Percentiles rank a stretch among this genome's conserved stretches.
These are phyloP conservation scores for Lithobates pipiens DNA, from an alignment of 2,797 vertebrate genomes.

Conservation along the genomic window DNA sequence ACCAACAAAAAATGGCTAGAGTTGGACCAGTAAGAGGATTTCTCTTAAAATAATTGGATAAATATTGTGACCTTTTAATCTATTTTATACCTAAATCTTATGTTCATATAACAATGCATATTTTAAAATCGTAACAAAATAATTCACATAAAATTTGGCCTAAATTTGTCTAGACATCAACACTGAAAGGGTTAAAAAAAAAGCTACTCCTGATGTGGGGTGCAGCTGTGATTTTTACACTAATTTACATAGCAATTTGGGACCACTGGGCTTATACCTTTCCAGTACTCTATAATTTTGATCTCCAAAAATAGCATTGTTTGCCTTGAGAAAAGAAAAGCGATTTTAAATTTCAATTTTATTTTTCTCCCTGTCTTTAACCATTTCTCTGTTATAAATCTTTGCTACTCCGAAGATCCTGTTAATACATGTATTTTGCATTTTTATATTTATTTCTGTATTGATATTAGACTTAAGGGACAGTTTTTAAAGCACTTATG, in stretches of 20 bases:
- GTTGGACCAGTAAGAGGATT: neutral
- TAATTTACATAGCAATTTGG: slow-evolving; percentile 63
- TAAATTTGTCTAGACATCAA: slow-evolving; percentile 15
- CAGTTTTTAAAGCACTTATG: slow-evolving; percentile 44
- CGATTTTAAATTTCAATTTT: slow-evolving; percentile 39
- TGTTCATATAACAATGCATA: neutral
- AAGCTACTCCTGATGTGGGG: slow-evolving; percentile 60
- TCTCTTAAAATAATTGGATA: neutral
- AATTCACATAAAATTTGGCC: slow-evolving; percentile 6
- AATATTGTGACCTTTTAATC: neutral
- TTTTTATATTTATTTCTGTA: slow-evolving; percentile 6
- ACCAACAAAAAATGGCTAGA: too few relatives aligned
- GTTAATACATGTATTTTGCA: slow-evolving; percentile 15
- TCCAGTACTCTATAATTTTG: slow-evolving; percentile 59
- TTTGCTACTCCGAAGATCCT: neutral
- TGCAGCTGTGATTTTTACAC: slow-evolving; percentile 63
- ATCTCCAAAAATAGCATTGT: slow-evolving; percentile 61
- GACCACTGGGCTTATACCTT: slow-evolving; percentile 62
- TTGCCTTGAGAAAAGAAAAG: slow-evolving; percentile 50
- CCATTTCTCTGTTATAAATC: slow-evolving; percentile 6
- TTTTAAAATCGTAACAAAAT: neutral
- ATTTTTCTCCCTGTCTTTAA: slow-evolving; percentile 17
- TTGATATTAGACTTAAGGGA: slow-evolving; percentile 51
- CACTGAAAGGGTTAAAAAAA: slow-evolving; percentile 54
- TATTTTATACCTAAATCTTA: neutral